A percentile compares a stretch with the other conserved stretches of the same genome.
Conservation (phyloP, 2,888 invertebrate genomes). For the Perizoma affinitatum region DNA sequence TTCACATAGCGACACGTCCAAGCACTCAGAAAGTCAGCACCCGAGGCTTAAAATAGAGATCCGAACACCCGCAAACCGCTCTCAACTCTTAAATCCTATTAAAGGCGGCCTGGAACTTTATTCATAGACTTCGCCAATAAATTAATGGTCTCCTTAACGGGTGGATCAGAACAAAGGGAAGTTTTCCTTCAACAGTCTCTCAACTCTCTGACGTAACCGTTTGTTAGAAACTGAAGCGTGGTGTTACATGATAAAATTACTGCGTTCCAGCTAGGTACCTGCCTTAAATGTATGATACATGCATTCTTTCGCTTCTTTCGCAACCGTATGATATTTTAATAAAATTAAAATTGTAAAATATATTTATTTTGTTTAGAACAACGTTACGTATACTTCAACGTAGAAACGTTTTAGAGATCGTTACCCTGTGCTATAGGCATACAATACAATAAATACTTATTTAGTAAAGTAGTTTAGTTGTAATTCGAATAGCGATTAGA, state of each 20-base stretch:
- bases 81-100: constrained; percentile 70
- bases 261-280: constrained; percentile 21
- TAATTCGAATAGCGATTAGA: no score
- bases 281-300: constrained; percentile 25
- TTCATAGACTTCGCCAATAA: constrained; percentile 54
- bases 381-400: no score
- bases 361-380: no score
- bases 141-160: constrained; percentile 40
- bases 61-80: constrained; percentile 61
- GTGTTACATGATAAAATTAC: constrained; percentile 51
- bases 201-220: constrained; percentile 44
- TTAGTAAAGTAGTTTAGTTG: no score
- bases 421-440: no score
- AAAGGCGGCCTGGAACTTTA: constrained; percentile 54
- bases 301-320: constrained; percentile 16
- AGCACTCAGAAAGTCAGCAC: constrained; percentile 70
- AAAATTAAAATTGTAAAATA: background rate
- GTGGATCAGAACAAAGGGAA: constrained; percentile 37
- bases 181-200: constrained; percentile 40
- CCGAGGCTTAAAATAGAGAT: constrained; percentile 65
- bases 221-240: constrained; percentile 41
- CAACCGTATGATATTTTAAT: background rate
- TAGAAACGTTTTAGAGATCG: no score
- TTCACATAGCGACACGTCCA: constrained; percentile 59
- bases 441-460: no score